Conservation (phyloP, 2,113 vertebrate genomes). For the Trichomycterus rosablanca region DNA sequence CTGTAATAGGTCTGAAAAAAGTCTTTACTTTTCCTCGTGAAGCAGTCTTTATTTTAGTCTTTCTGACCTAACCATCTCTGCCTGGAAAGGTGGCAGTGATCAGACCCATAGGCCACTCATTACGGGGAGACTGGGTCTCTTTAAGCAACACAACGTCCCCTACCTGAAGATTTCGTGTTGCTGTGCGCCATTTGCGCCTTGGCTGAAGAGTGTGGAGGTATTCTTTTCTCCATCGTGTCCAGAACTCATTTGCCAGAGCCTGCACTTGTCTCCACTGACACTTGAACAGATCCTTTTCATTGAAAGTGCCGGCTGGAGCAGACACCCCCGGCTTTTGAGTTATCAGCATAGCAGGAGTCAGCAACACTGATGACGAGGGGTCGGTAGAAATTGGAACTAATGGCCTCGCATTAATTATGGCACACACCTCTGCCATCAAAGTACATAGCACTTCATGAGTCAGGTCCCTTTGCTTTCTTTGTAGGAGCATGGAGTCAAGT, state of each 20-base stretch:
- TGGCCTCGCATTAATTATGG: no score
- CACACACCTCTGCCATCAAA: conserved; percentile 16
- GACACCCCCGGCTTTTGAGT: no score
- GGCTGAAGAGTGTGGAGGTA: conserved; percentile 17
- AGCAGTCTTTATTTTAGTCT: no score
- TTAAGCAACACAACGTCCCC: conserved; percentile 2
- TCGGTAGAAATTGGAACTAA: not conserved
- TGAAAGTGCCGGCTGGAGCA: no score
- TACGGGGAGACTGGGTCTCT: conserved; percentile 1
- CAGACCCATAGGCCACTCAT: conserved; percentile 1
- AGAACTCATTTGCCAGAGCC: not conserved
- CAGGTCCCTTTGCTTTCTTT: conserved; percentile 6
- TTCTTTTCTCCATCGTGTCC: no score
- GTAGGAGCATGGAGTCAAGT: conserved; percentile 5
- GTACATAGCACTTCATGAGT: conserved; percentile 16
- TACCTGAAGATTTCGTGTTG: not conserved
- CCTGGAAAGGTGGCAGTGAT: conserved; percentile 1
- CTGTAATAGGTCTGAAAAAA: no score
- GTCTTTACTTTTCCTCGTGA: no score
- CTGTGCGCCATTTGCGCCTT: conserved; percentile 20
- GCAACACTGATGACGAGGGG: no score
- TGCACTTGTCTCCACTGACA: conserved; percentile 1
- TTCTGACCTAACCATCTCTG: no score
- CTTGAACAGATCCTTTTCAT: no score
- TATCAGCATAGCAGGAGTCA: no score